Conservation (phyloP, 2,888 invertebrate species). For the Eristalis pertinax region DNA sequence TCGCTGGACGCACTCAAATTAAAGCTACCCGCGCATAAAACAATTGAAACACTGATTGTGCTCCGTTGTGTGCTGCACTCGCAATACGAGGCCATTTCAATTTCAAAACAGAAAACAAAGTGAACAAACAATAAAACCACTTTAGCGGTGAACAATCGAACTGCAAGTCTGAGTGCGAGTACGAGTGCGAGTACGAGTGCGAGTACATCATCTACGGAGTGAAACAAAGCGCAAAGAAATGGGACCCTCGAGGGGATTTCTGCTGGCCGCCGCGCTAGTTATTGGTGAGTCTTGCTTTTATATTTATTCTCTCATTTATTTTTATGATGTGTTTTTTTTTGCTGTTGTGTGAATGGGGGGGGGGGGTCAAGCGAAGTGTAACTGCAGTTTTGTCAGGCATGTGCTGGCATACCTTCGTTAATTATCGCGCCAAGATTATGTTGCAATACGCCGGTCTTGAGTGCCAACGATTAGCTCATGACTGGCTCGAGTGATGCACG, state of each 20-base stretch:
- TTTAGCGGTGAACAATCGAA: slow-evolving; percentile 20
- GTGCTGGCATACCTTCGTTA: background rate
- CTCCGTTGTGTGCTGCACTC: background rate
- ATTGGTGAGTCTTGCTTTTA: slow-evolving; percentile 57
- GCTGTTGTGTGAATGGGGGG: slow-evolving; percentile 1
- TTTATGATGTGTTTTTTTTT: background rate
- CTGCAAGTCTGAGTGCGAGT: slow-evolving; percentile 13
- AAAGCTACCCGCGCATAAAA: slow-evolving; percentile 37
- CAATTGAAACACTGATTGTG: slow-evolving; percentile 26
- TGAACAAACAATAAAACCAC: slow-evolving; percentile 28
- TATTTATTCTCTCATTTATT: slow-evolving; percentile 5
- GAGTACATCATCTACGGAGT: background rate
- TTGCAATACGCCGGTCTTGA: background rate
- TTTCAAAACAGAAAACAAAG: slow-evolving; percentile 13
- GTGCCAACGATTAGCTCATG: background rate
- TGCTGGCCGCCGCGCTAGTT: slow-evolving; percentile 50
- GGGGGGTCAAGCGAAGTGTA: background rate
- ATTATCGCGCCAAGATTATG: background rate
- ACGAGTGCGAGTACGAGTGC: background rate
- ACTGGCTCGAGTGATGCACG: background rate
- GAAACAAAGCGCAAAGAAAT: slow-evolving; percentile 14
- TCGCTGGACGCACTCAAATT: slow-evolving; percentile 29
- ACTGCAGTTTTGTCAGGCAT: background rate
- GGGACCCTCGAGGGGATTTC: slow-evolving; percentile 43
- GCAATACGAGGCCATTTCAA: slow-evolving; percentile 37